Percentiles rank a stretch among this genome's conserved stretches.
phyloP scores from a whole-genome alignment of 2,797 vertebrate species.

The Onychomys leucogaster region DNA sequence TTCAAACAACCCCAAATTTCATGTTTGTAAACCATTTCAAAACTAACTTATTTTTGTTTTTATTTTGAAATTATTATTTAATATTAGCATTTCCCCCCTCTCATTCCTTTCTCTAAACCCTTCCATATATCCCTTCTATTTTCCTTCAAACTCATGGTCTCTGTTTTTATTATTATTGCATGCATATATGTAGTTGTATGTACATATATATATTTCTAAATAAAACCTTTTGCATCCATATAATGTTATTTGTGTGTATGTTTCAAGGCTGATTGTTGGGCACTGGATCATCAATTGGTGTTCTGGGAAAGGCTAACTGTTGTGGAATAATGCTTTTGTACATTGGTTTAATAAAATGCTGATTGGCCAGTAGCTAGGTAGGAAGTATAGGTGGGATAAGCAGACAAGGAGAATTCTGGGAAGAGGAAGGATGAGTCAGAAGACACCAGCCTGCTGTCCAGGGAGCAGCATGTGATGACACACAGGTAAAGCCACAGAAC shows the following conservation, averaged over 20 bases:
- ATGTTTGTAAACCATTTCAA: not conserved
- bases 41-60: not conserved
- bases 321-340: no score
- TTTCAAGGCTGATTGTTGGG: no score
- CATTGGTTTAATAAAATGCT: no score
- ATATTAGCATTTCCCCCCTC: not conserved
- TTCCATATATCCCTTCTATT: not conserved
- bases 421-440: no score
- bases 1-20: not conserved
- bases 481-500: no score
- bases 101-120: rapidly evolving
- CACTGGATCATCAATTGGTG: not conserved
- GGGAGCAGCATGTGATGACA: no score
- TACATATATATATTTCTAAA: not conserved
- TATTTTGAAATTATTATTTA: not conserved
- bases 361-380: no score
- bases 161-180: not conserved
- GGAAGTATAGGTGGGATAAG: no score
- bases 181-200: not conserved
- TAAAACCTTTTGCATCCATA: not conserved
- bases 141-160: not conserved
- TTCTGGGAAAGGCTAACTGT: no score
- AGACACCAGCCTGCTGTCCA: no score
- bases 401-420: no score
- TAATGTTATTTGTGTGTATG: not conserved